These are phyloP conservation scores for Drosophila subsilvestris DNA, from an alignment of 2,888 invertebrate genomes.

Conservation along the genomic window DNA sequence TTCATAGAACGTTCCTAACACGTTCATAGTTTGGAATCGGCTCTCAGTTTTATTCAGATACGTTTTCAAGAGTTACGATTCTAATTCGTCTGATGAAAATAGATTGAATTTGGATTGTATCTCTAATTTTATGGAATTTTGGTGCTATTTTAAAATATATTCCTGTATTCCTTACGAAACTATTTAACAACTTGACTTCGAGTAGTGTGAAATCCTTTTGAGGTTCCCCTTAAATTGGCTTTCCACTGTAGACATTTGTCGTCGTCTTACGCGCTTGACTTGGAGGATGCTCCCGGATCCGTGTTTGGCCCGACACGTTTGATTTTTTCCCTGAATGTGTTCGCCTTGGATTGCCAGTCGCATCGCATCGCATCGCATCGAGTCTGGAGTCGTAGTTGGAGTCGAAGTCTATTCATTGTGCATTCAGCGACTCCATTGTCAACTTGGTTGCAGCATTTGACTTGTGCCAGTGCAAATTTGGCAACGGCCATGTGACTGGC, in stretches of 20 bases:
- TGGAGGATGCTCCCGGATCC: constrained; percentile 27
- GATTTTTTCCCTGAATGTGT: constrained; percentile 40
- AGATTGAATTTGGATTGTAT: not conserved
- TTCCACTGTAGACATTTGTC: constrained; percentile 22
- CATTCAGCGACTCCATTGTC: constrained; percentile 60
- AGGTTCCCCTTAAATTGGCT: not conserved
- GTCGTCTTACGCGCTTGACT: constrained; percentile 26
- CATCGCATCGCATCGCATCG: not conserved
- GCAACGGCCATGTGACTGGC: constrained; percentile 54
- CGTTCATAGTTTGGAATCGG: too few species aligned
- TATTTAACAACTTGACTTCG: not conserved
- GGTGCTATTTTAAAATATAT: not conserved
- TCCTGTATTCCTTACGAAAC: not conserved
- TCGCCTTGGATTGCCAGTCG: constrained; percentile 22
- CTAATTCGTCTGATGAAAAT: not conserved
- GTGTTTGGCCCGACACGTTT: constrained; percentile 60
- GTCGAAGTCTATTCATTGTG: constrained; percentile 56
- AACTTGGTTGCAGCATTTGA: constrained; percentile 46
- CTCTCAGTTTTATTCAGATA: too few species aligned
- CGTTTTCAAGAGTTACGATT: too few species aligned
- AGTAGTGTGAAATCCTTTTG: not conserved
- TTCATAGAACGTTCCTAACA: too few species aligned
- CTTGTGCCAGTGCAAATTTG: constrained; percentile 63
- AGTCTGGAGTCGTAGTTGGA: constrained; percentile 4
- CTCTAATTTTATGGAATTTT: not conserved